Evolutionary conservation across 2,113 vertebrate genomes (phyloP).

Genomic region (Microcebus griseorufus): DNA sequence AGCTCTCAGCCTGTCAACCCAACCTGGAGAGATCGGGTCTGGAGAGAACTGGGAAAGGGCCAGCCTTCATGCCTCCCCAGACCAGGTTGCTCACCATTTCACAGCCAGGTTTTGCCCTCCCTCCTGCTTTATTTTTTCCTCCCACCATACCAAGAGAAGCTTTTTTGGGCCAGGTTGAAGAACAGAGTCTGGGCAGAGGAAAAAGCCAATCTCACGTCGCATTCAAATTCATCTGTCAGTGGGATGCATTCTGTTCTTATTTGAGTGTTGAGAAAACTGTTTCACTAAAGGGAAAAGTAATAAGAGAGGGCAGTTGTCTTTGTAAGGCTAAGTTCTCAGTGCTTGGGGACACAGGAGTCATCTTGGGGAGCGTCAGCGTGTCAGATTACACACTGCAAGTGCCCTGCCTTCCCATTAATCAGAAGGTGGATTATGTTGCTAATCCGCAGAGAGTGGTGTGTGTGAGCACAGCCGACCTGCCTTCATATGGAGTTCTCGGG

Average conservation of each 20-base stretch:
- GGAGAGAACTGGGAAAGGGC: too few species aligned
- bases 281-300: background rate
- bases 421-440: background rate
- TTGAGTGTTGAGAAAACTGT: background rate
- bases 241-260: background rate
- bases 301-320: background rate
- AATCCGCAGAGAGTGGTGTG: background rate
- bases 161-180: background rate
- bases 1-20: background rate
- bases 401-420: slow-evolving; percentile 4
- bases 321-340: background rate
- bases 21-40: fast-evolving
- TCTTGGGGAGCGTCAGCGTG: background rate
- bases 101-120: background rate
- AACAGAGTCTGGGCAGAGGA: background rate
- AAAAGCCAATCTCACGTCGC: background rate
- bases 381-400: background rate
- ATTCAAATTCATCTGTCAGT: background rate
- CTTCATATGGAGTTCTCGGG: slow-evolving; percentile 16
- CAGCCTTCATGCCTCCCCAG: background rate
- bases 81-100: too few species aligned
- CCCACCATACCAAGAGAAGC: background rate
- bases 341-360: background rate
- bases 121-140: background rate
- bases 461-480: background rate